Evolutionary conservation across 2,797 vertebrate genomes (phyloP).

Genomic region (Oryzias sinensis): DNA sequence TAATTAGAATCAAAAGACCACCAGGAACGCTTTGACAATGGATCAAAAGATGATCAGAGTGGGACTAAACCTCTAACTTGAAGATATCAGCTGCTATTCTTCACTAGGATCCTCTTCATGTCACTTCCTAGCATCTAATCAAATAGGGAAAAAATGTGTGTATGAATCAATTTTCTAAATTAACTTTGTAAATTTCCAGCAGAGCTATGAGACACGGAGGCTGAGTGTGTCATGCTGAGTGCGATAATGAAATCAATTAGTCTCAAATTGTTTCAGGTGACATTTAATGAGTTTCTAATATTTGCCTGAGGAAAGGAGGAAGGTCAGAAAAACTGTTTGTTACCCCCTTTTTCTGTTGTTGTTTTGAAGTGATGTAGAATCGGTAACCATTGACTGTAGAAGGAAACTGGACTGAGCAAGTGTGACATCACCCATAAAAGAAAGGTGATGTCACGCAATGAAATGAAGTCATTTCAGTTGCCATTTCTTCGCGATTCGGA

Average conservation of each 20-base stretch:
- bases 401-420: no score
- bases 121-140: constrained; percentile 32
- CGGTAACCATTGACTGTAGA: no score
- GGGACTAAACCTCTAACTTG: constrained; percentile 14
- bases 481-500: no score
- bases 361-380: constrained; percentile 46
- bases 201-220: constrained; percentile 88
- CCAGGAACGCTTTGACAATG: no score
- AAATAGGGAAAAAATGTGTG: constrained; percentile 38
- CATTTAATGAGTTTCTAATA: constrained; percentile 82
- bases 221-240: constrained; percentile 81
- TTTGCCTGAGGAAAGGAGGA: constrained; percentile 72
- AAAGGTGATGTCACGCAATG: no score
- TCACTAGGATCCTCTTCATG: constrained; percentile 20
- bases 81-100: constrained; percentile 1
- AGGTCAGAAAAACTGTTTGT: constrained; percentile 77
- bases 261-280: constrained; percentile 86
- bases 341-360: constrained; percentile 48
- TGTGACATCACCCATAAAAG: no score
- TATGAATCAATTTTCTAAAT: constrained; percentile 82
- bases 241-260: constrained; percentile 99
- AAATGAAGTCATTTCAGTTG: no score
- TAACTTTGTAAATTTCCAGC: constrained; percentile 96
- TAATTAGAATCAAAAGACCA: no score
- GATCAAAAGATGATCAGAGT: no score